phyloP scores from a whole-genome alignment of 2,888 invertebrate genomes.

The Drosophila flavopinicola region DNA sequence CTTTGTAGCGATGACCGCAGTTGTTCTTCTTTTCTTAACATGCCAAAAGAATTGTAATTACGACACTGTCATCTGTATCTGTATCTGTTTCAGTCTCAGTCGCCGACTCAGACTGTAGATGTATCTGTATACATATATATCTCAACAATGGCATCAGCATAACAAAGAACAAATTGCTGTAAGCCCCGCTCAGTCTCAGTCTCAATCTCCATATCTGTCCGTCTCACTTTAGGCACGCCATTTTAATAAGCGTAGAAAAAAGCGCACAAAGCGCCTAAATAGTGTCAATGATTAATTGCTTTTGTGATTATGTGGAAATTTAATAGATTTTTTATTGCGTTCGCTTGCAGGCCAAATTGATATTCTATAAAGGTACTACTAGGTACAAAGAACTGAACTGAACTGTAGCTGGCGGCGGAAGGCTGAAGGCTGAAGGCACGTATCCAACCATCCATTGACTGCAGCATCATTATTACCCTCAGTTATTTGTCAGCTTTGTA shows the following conservation, averaged over 20 bases:
- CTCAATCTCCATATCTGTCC: slow-evolving; percentile 1
- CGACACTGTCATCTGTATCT: slow-evolving; percentile 60
- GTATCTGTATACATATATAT: slow-evolving; percentile 32
- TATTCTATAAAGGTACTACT: slow-evolving; percentile 78
- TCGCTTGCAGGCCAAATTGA: slow-evolving; percentile 59
- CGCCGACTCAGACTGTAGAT: neutral
- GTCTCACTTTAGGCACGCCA: slow-evolving; percentile 1
- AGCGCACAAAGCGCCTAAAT: slow-evolving; percentile 58
- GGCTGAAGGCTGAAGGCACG: slow-evolving; percentile 52
- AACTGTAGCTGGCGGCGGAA: slow-evolving; percentile 25
- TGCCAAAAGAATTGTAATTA: slow-evolving; percentile 80
- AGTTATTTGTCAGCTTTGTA: slow-evolving; percentile 69
- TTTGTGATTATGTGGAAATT: slow-evolving; percentile 77
- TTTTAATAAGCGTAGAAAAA: slow-evolving; percentile 52
- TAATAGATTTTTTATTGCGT: slow-evolving; percentile 75
- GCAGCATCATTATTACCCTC: slow-evolving; percentile 74
- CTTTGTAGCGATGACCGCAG: slow-evolving; percentile 74
- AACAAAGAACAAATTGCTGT: slow-evolving; percentile 72
- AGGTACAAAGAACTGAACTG: slow-evolving; percentile 2
- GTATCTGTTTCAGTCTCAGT: slow-evolving; percentile 31
- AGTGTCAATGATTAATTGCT: slow-evolving; percentile 77
- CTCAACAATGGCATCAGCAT: slow-evolving; percentile 73
- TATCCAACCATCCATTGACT: slow-evolving; percentile 47
- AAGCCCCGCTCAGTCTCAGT: slow-evolving; percentile 49
- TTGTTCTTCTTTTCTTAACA: slow-evolving; percentile 51